These are phyloP conservation scores for Gari tellinella DNA, from an alignment of 2,888 invertebrate species.

Conservation along the genomic window DNA sequence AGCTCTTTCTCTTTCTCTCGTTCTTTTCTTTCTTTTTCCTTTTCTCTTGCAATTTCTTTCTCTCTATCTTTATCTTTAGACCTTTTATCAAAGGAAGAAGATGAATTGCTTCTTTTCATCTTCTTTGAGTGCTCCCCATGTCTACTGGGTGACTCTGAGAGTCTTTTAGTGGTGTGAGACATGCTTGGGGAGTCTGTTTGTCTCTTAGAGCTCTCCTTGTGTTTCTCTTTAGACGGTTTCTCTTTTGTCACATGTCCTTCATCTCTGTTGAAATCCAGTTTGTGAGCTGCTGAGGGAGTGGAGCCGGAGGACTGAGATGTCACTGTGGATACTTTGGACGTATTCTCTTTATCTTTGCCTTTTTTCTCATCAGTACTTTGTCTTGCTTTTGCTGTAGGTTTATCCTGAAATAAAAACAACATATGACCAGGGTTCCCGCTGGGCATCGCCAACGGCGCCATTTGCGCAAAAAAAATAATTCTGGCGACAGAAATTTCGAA, in stretches of 20 bases:
- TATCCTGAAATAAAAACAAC: slow-evolving; percentile 50
- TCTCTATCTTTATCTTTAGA: slow-evolving; percentile 31
- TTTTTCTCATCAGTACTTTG: slow-evolving; percentile 49
- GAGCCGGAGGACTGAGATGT: slow-evolving; percentile 31
- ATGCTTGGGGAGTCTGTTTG: slow-evolving; percentile 35
- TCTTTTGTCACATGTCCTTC: slow-evolving; percentile 38
- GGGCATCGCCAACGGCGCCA: too few relatives aligned
- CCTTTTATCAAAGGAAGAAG: slow-evolving; percentile 38
- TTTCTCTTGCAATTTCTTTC: slow-evolving; percentile 22
- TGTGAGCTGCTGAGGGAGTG: slow-evolving; percentile 27
- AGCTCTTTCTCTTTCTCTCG: slow-evolving; percentile 22
- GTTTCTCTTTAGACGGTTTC: slow-evolving; percentile 41
- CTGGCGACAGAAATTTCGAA: too few relatives aligned
- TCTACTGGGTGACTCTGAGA: slow-evolving; percentile 55
- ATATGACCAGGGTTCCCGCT: too few relatives aligned
- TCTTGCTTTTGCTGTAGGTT: slow-evolving; percentile 32
- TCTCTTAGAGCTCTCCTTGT: slow-evolving; percentile 34
- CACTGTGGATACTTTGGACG: slow-evolving; percentile 18
- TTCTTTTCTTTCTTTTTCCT: slow-evolving; percentile 21
- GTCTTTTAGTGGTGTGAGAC: slow-evolving; percentile 51
- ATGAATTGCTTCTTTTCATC: slow-evolving; percentile 36
- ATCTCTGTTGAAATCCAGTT: slow-evolving; percentile 28
- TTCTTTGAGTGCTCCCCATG: slow-evolving; percentile 49
- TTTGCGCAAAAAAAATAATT: too few relatives aligned
- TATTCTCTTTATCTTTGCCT: slow-evolving; percentile 16